phyloP scores from a whole-genome alignment of 2,888 invertebrate species.

The Napeogenes inachia region DNA sequence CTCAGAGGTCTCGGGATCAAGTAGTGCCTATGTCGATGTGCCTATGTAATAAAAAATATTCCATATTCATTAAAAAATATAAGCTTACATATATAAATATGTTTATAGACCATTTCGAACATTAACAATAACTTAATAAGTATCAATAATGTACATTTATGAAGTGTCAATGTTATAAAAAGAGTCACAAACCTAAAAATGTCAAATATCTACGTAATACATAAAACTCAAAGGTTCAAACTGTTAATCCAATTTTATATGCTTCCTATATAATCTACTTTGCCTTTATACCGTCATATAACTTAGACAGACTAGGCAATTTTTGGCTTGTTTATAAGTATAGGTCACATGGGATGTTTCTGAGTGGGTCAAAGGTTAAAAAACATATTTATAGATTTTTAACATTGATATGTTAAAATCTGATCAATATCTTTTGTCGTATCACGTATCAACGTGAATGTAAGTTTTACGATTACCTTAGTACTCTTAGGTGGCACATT shows the following conservation, averaged over 20 bases:
- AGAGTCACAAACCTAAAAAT: not conserved
- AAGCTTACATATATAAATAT: not conserved
- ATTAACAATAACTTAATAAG: not conserved
- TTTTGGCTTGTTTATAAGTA: conserved; percentile 16
- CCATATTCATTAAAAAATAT: too few relatives aligned
- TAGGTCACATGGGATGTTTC: conserved; percentile 15
- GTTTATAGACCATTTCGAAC: not conserved
- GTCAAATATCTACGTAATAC: not conserved
- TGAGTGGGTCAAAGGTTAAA: not conserved
- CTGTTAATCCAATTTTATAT: conserved; percentile 23
- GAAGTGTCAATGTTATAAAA: not conserved
- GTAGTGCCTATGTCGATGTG: too few relatives aligned
- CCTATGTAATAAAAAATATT: too few relatives aligned
- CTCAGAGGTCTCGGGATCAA: too few relatives aligned
- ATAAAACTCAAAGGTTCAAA: conserved; percentile 29
- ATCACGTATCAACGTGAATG: too few relatives aligned
- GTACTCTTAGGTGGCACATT: too few relatives aligned
- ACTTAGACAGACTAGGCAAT: conserved; percentile 18
- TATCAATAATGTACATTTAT: conserved; percentile 2
- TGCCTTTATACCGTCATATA: conserved; percentile 18
- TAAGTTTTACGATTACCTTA: too few relatives aligned
- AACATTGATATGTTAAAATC: too few relatives aligned
- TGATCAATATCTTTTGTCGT: too few relatives aligned
- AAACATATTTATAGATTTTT: not conserved
- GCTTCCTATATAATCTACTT: conserved; percentile 22